Evolutionary conservation across 2,888 invertebrate species (phyloP), one percentile per base, ranked within the genome.

Genomic region (Macaria notata): DNA sequence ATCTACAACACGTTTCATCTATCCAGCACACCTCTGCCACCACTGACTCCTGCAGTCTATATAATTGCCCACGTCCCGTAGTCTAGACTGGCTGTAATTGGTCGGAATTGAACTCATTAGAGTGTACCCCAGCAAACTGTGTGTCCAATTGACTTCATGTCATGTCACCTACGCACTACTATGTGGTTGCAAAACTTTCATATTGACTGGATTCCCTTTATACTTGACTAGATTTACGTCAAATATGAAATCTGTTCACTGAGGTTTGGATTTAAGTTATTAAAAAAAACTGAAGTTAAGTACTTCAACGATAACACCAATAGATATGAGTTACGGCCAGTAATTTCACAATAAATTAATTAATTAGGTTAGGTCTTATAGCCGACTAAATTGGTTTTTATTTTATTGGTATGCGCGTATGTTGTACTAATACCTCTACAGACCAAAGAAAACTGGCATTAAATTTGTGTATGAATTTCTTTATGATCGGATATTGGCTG

Each of bases 101-200:
- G 63, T 62, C 64, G 52, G 64, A 79, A 82, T 83, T 81, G 77
- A 72, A 62, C 75, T 71, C 71, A 84, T 83, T 78, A 76, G 62
- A 75, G 65, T 76, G 82, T 70, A 63, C 57, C 68, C 68, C 70
- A 72, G 68, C 79, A 69, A 73, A 66, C 69, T 64, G 51, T 75
- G 65, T 60, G 59, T 58, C 58, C 75, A 76, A 80, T 78, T 76
- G 69, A 52, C 46, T 46, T 33, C 6, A 42, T 46, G 54, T 47
- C 50, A 45, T 47, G 47, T 54, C 42, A 53, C 49, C 52, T 57
- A 49, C 57, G 52, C 53, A 53, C 30, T n/a, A 45, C 36, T 30
- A 57, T 57, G 49, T 49, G 49, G 48, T 56, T 41, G 48, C 2
- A 33, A 48, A 46, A 41, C 46, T 36, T 44, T 44, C 29, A 44